Percentiles rank a stretch among this genome's conserved stretches.
phyloP scores from a whole-genome alignment of 2,113 vertebrate genomes.

The Nerophis lumbriciformis region DNA sequence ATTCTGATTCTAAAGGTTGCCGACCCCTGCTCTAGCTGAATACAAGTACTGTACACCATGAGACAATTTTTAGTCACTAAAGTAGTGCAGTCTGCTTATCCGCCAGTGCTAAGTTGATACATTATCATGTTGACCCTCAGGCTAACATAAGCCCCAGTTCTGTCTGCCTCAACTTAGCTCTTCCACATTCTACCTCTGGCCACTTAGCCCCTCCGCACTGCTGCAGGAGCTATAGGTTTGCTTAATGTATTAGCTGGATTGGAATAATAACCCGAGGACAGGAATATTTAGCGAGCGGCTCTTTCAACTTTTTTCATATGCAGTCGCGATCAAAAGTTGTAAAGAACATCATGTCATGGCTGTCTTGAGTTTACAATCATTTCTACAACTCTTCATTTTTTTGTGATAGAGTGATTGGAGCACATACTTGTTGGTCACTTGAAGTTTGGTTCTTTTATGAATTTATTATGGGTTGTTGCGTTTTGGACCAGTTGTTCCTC shows the following conservation, averaged over 20 bases:
- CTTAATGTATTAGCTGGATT: constrained; percentile 56
- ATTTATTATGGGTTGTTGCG: no score
- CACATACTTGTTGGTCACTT: no score
- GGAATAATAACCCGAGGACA: constrained; percentile 49
- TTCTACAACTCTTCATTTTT: no score
- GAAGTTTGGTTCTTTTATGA: no score
- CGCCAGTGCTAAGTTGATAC: constrained; percentile 56
- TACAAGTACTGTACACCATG: constrained; percentile 19
- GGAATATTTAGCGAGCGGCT: constrained; percentile 28
- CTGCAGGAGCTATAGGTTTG: constrained; percentile 52
- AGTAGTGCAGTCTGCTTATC: constrained; percentile 35
- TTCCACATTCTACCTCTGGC: constrained; percentile 56
- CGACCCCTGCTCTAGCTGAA: no score
- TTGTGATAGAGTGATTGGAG: no score
- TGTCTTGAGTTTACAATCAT: no score
- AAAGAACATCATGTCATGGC: no score
- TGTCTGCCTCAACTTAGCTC: constrained; percentile 63
- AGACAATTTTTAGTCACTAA: constrained; percentile 46
- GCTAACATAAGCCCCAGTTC: constrained; percentile 65
- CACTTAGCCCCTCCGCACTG: constrained; percentile 31
- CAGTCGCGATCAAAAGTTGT: no score
- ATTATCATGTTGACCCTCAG: constrained; percentile 62
- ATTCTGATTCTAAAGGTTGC: no score
- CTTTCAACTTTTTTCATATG: constrained; percentile 1
- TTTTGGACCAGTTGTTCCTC: no score